Evolutionary conservation across 35 echinoderm and acorn worm genomes (phyloP).

Genomic region (Apostichopus californicus): DNA sequence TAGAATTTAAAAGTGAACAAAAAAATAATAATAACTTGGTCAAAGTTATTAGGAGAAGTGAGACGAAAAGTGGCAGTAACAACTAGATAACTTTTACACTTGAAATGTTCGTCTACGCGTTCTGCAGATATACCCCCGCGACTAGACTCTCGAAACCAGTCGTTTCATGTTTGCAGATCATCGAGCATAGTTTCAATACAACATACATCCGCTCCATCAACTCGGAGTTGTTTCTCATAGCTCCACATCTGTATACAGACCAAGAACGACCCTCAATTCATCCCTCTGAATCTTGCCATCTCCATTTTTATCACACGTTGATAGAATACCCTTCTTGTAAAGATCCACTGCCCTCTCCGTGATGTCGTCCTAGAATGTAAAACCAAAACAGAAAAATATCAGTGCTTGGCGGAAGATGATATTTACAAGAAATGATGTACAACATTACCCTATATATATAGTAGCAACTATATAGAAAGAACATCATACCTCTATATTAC

Average conservation of each 20-base stretch:
- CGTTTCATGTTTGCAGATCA: background rate
- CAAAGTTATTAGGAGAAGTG: background rate
- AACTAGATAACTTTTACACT: background rate
- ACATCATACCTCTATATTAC: no score
- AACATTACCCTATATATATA: no score
- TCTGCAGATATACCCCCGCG: background rate
- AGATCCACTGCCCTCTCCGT: constrained; percentile 51
- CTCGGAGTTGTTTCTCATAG: background rate
- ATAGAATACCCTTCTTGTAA: constrained; percentile 64
- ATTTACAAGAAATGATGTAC: background rate
- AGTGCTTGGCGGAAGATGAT: background rate
- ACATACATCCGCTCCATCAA: no score
- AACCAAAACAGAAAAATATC: background rate
- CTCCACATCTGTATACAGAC: constrained; percentile 58
- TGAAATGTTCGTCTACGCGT: background rate
- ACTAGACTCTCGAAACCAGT: background rate
- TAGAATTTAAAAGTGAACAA: no score
- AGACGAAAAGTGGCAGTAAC: constrained; percentile 2
- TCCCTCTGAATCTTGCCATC: constrained; percentile 71
- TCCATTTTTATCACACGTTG: constrained; percentile 64
- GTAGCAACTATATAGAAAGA: no score
- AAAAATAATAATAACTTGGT: no score
- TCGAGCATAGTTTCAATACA: background rate
- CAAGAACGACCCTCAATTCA: constrained; percentile 57
- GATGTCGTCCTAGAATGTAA: constrained; percentile 42